Base-by-base conservation (phyloP, 2,113 vertebrate species). In the Lophotis ruficrista region DNA sequence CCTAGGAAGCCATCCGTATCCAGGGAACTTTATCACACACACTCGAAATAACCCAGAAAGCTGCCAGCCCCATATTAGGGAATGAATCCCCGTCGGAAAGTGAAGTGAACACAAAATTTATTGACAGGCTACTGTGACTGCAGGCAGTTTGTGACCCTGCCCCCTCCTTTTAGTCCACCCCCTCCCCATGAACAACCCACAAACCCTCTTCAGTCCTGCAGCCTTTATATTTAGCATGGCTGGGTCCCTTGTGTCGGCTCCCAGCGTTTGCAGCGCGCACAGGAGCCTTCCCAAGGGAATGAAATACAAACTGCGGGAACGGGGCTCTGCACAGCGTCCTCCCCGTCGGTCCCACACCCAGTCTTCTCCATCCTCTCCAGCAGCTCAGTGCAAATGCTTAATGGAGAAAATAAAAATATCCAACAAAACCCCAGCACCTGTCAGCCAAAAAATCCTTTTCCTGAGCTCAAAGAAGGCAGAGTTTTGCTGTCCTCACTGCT, bases 41-140 rank as follows among this genome's bases (percentile, higher is more conserved):
- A 98, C 99, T 99, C 93, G 96, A 99, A 99, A 99, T 99, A 99
- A 99, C 98, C 98, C 98, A 98, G 98, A 99, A 99, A 99, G 99
- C 98, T 98, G 98, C 96, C 96, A 98, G 97, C 96, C 97, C 99
- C 99, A 98, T 99, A 99, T 99, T 99, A 98, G 99, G 99, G 97
- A 98, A 99, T 98, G 98, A 98, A 98, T 98, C 98, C 97, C 97
- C 89, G 88, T 95, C 97, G 97, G 98, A 98, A 98, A 98, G 98
- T 98, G 92, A 80, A 98, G 98, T 93, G 98, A 98, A 99, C 97
- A 97, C 97, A 97, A 93, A 96, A 98, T 98, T 98, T 99, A 99
- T 99, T 98, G 99, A 99, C 98, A 98, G 95, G 97, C 96, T 85
- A 84, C 95, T 98, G 98, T 97, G 98, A 97, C 97, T 94, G 97